These are phyloP conservation scores for Trachelus troglodyta DNA, from an alignment of 2,888 invertebrate genomes.

Conservation along the genomic window DNA sequence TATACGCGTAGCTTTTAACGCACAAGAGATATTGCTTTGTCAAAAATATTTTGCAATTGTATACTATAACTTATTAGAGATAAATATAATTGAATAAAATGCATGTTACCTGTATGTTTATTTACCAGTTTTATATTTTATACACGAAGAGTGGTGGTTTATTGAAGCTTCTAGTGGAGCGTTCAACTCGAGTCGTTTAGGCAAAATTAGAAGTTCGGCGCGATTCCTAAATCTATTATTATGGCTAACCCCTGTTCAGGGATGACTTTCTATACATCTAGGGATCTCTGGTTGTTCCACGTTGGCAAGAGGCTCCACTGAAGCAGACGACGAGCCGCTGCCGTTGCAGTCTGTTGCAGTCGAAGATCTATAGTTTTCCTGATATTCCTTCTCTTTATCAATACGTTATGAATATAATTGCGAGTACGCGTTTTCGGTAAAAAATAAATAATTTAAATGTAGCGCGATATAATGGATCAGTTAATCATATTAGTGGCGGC, in stretches of 20 bases:
- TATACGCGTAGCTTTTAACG: neutral
- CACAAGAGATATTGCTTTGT: neutral
- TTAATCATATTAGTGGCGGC: conserved; percentile 80
- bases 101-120: neutral
- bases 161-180: neutral
- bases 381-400: neutral
- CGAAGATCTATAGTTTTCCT: neutral
- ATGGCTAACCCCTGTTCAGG: neutral
- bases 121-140: neutral
- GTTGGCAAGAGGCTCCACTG: neutral
- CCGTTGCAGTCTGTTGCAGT: neutral
- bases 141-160: neutral
- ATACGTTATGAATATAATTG: neutral
- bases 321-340: neutral
- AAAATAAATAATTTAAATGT: neutral
- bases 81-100: neutral
- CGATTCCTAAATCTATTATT: neutral
- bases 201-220: neutral
- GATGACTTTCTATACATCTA: neutral
- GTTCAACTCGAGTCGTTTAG: neutral
- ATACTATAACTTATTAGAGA: neutral
- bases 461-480: conserved; percentile 73
- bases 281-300: neutral
- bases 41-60: neutral
- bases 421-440: neutral